phyloP scores from a whole-genome alignment of 1,140 invertebrate genomes.

The Philaenus spumarius region DNA sequence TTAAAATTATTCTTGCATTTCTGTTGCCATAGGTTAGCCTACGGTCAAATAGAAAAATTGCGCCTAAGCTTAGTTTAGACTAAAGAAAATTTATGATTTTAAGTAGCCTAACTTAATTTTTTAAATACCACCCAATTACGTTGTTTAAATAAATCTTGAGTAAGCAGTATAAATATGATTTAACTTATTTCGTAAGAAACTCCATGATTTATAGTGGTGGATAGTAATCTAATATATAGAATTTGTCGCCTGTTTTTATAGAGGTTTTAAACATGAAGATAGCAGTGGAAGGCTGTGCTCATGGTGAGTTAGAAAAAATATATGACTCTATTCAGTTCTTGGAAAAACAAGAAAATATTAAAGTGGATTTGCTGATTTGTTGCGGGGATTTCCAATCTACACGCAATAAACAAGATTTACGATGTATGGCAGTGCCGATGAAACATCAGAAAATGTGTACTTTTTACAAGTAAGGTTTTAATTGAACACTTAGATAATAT shows the following conservation, averaged over 20 bases:
- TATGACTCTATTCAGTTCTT: constrained; percentile 75
- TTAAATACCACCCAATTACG: too few relatives aligned
- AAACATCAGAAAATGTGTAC: constrained; percentile 89
- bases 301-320: constrained; percentile 94
- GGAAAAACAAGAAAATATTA: constrained; percentile 60
- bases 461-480: constrained; percentile 83
- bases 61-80: too few relatives aligned
- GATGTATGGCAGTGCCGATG: constrained; percentile 89
- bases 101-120: too few relatives aligned
- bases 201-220: too few relatives aligned
- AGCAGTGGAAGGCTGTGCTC: constrained; percentile 94
- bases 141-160: too few relatives aligned
- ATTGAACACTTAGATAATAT: background rate
- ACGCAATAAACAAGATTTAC: constrained; percentile 68
- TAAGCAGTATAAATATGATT: too few relatives aligned
- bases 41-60: too few relatives aligned
- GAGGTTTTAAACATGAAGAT: constrained; percentile 69
- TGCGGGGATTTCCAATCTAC: constrained; percentile 97
- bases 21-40: too few relatives aligned
- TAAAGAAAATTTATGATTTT: too few relatives aligned
- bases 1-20: too few relatives aligned
- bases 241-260: background rate
- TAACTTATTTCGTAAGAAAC: too few relatives aligned
- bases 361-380: constrained; percentile 87
- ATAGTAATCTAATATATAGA: too few relatives aligned